Evolutionary conservation across 2,113 vertebrate species (phyloP).

Genomic region (Kryptolebias marmoratus): DNA sequence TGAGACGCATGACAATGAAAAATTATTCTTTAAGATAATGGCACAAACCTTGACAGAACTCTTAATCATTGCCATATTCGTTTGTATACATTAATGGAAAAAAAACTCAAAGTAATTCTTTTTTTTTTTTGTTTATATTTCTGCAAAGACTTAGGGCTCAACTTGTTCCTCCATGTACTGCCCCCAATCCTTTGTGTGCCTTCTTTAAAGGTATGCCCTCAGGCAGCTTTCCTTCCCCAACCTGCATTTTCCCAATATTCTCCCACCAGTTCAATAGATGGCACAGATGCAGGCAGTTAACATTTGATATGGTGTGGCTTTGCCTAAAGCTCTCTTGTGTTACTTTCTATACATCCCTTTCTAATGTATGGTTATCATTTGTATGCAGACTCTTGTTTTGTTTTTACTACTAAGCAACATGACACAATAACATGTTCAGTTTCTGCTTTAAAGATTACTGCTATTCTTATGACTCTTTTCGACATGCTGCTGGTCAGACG

Average conservation of each 20-base stretch:
- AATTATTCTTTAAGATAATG: conserved; percentile 14
- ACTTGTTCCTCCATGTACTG: background rate
- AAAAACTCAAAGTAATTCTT: conserved; percentile 8
- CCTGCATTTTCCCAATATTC: background rate
- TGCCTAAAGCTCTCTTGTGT: conserved; percentile 20
- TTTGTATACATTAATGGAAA: too few relatives aligned
- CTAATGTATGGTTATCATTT: background rate
- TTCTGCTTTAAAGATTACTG: conserved; percentile 12
- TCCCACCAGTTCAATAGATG: conserved; percentile 29
- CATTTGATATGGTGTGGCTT: conserved; percentile 8
- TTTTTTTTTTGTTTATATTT: conserved; percentile 4
- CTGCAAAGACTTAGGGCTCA: background rate
- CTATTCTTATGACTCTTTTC: conserved; percentile 39
- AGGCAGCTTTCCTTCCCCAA: background rate
- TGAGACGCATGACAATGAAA: conserved; percentile 3
- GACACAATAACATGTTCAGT: conserved; percentile 27
- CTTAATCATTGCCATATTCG: too few relatives aligned
- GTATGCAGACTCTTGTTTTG: conserved; percentile 8
- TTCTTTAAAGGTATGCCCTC: background rate
- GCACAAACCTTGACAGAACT: too few relatives aligned
- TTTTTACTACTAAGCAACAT: conserved; percentile 14
- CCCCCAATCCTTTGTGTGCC: background rate
- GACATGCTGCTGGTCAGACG: conserved; percentile 47
- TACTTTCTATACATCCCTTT: background rate
- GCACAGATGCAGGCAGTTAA: conserved; percentile 8